A percentile compares a stretch with the other conserved stretches of the same genome.
Evolutionary conservation across 1,140 invertebrate genomes (phyloP).

Genomic region (Sitophilus oryzae): DNA sequence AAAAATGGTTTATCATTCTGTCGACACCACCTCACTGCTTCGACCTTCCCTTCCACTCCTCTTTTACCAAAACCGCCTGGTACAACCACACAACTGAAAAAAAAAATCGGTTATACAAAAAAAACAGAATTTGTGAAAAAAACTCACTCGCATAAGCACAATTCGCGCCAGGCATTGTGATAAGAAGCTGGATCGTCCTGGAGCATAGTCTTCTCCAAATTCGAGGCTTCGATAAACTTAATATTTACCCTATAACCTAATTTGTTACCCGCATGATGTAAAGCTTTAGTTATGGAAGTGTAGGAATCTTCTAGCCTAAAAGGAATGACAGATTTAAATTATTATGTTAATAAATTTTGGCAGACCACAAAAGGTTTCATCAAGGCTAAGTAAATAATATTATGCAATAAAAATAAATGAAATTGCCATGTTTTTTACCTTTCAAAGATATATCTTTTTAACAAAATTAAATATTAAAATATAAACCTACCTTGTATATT

Average conservation of each 20-base stretch:
- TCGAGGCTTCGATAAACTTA: constrained; percentile 86
- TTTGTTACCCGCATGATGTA: constrained; percentile 85
- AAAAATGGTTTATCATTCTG: constrained; percentile 85
- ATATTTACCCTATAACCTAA: constrained; percentile 80
- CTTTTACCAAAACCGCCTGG: constrained; percentile 87
- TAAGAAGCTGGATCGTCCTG: constrained; percentile 73
- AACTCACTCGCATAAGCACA: constrained; percentile 83
- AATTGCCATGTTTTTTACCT: too few species aligned
- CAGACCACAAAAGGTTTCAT: too few species aligned
- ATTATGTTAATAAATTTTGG: too few species aligned
- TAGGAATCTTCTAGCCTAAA: constrained; percentile 94
- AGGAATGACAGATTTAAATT: too few species aligned
- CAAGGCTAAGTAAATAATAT: too few species aligned
- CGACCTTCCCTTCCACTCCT: constrained; percentile 94
- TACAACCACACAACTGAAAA: constrained; percentile 83
- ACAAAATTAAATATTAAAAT: too few species aligned
- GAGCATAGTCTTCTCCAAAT: constrained; percentile 74
- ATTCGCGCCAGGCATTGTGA: constrained; percentile 88
- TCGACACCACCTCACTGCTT: constrained; percentile 89
- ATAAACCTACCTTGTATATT: constrained; percentile 60
- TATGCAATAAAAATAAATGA: too few species aligned
- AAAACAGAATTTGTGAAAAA: background rate
- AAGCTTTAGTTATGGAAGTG: constrained; percentile 90
- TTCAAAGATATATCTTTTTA: too few species aligned
- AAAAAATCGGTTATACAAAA: constrained; percentile 13